Conservation (phyloP, 2,113 vertebrate genomes). For the Ascaphus truei region DNA sequence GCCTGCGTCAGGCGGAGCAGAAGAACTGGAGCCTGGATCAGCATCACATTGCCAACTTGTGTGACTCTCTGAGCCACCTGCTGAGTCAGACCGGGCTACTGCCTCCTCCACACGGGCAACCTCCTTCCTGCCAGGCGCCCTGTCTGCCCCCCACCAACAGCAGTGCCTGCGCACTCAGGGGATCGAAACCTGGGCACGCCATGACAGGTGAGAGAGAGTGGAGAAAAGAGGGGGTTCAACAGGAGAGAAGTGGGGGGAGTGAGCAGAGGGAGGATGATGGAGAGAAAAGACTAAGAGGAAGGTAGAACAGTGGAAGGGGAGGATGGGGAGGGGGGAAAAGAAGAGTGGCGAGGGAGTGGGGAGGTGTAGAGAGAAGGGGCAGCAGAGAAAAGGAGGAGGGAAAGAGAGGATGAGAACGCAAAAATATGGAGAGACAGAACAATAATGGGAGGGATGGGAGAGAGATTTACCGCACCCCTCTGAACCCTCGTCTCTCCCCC, state of each 20-base stretch:
- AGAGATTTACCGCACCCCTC: too few species aligned
- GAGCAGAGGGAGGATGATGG: background rate
- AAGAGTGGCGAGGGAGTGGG: too few species aligned
- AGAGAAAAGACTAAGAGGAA: background rate
- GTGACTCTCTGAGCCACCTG: constrained; percentile 75
- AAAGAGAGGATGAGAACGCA: too few species aligned
- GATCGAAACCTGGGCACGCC: constrained; percentile 66
- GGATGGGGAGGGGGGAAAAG: background rate
- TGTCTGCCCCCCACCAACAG: constrained; percentile 55
- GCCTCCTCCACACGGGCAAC: constrained; percentile 45
- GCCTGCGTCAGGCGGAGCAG: constrained; percentile 71
- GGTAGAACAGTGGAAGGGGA: too few species aligned
- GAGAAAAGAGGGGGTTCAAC: background rate
- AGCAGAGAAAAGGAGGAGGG: background rate
- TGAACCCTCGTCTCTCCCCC: background rate
- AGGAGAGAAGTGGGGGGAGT: background rate
- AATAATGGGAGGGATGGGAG: background rate
- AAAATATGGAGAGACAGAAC: background rate
- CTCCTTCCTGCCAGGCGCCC: constrained; percentile 51
- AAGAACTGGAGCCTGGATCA: constrained; percentile 79
- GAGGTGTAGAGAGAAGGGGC: background rate
- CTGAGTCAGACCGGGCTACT: constrained; percentile 74
- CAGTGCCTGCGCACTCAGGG: constrained; percentile 66
- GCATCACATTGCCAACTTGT: constrained; percentile 75
- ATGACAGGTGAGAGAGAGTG: constrained; percentile 63